Percentiles rank a stretch among this genome's conserved stretches.
Conservation (phyloP, 2,113 vertebrate genomes). For the Riparia riparia region DNA sequence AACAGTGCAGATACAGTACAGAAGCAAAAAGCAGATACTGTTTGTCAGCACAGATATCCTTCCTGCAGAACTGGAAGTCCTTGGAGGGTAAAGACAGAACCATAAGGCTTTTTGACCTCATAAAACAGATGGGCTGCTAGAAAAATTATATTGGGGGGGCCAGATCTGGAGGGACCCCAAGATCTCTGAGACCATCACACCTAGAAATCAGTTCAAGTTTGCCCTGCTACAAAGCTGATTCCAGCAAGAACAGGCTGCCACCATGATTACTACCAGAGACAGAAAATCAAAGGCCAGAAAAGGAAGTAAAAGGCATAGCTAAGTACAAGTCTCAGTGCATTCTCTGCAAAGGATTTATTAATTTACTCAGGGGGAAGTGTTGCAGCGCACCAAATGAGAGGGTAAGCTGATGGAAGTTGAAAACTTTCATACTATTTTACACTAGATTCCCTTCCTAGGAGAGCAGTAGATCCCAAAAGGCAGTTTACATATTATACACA, state of each 20-base stretch:
- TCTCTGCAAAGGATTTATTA: not conserved
- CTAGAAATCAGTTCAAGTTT: not conserved
- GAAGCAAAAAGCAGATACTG: conserved; percentile 17
- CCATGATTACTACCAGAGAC: not conserved
- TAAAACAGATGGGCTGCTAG: conserved; percentile 2
- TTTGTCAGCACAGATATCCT: conserved; percentile 24
- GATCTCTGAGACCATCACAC: not conserved
- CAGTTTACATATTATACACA: not conserved
- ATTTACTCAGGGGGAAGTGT: not conserved
- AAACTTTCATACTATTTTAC: not conserved
- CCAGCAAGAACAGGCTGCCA: not conserved
- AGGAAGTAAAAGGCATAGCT: not conserved
- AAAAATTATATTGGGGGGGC: not conserved
- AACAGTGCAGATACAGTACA: not conserved
- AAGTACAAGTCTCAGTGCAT: not conserved
- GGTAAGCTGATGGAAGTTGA: not conserved
- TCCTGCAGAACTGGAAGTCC: conserved; percentile 35
- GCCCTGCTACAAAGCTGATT: not conserved
- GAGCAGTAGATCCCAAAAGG: not conserved
- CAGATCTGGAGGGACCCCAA: conserved; percentile 7
- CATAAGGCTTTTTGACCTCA: not conserved
- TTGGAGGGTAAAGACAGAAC: conserved; percentile 43
- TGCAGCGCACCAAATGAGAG: not conserved
- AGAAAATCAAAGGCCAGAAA: not conserved
- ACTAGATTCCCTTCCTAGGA: not conserved